Base-by-base conservation (phyloP, 2,113 vertebrate species). In the Etheostoma cragini region DNA sequence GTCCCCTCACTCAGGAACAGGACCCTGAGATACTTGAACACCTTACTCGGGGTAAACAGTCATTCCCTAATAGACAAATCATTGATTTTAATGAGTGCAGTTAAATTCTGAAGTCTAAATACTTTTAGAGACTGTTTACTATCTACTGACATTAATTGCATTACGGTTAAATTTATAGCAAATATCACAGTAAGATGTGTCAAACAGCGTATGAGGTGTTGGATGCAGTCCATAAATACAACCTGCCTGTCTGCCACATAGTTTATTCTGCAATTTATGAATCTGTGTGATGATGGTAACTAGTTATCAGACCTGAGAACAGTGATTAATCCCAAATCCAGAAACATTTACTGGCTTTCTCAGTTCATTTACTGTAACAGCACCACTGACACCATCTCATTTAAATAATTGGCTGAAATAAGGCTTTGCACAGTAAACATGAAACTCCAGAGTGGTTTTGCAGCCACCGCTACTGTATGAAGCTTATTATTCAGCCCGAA, bases 311-410 rank as follows among this genome's bases (percentile, higher is more conserved):
- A 78, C 35, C 47, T 42, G 8, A 81, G 65, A 52, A 16, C 1
- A 52, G 54, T 57, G 54, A 66, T 66, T 76, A 57, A 76, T 79
- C 30, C 46, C 42, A 46, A 63, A 38, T 35, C 63, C 77, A 72
- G 24, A 73, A 47, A 62, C 70, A 76, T 67, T 76, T 61, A 62
- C 60, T 2, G 6, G 13, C 54, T 16, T 3, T 0, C 49, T 69
- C 38, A 14, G 38, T 49, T 57, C 30, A 75, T 78, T 87, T 72
- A 69, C 71, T 54, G 66, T 72, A 63, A 72, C 30, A 16, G 60
- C 73, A 50, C 22, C 22, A 0, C 45, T 1, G 46, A 52, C 14
- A 1, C 21, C 19, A 8, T 24, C 49, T 16, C 33, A 45, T 49
- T 26, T 30, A 66, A 66, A 64, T 35, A 58, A 49, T 12, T 38